A percentile compares a stretch with the other conserved stretches of the same genome.
Evolutionary conservation across 2,797 vertebrate genomes (phyloP).

Genomic region (Esox masquinongy): DNA sequence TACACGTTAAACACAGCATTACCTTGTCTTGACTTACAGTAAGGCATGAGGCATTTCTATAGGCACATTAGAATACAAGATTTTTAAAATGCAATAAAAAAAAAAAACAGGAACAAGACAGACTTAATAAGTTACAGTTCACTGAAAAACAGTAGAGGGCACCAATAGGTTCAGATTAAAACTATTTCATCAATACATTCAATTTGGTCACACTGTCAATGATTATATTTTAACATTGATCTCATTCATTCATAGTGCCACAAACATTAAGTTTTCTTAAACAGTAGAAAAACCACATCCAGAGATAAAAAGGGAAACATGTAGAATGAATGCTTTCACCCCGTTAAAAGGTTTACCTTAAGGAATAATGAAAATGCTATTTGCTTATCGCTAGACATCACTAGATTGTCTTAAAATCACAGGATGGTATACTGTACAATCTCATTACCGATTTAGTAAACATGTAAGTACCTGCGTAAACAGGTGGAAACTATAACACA

Average conservation of each 20-base stretch:
- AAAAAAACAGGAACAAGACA: constrained; percentile 24
- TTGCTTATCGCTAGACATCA: background rate
- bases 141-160: constrained; percentile 35
- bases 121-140: constrained; percentile 11
- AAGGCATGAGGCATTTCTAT: constrained; percentile 9
- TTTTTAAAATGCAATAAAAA: constrained; percentile 8
- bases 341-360: background rate
- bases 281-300: background rate
- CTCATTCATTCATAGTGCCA: background rate
- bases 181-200: background rate
- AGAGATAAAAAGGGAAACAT: background rate
- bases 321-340: background rate
- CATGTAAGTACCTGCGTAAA: no score
- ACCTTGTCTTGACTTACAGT: constrained; percentile 18
- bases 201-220: background rate
- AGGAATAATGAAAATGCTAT: background rate
- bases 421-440: no score
- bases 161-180: constrained; percentile 27
- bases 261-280: background rate
- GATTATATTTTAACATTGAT: background rate
- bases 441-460: no score
- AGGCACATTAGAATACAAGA: constrained; percentile 15
- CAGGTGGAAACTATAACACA: no score
- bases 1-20: constrained; percentile 14
- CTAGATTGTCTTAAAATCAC: background rate